Evolutionary conservation across 2,113 vertebrate species (phyloP).

Genomic region (Montifringilla adamsi): DNA sequence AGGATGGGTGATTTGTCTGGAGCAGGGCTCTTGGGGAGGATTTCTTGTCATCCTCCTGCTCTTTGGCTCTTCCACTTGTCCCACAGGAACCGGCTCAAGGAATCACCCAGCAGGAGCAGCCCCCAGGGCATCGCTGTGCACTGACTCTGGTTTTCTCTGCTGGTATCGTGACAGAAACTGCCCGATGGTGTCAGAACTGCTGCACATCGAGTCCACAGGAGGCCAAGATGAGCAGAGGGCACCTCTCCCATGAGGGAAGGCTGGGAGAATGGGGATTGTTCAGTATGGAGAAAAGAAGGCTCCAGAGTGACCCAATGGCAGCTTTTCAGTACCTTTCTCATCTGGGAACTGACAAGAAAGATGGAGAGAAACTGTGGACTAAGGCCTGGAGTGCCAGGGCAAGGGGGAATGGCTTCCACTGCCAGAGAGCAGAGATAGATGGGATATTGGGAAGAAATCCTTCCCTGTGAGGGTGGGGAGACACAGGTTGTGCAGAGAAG

Average conservation of each 20-base stretch:
- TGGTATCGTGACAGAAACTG: background rate
- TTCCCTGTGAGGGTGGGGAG: background rate
- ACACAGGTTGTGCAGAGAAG: rapidly evolving
- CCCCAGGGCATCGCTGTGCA: too few relatives aligned
- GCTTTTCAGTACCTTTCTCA: background rate
- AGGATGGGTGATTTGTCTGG: too few relatives aligned
- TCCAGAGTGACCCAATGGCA: background rate
- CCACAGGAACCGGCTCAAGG: background rate
- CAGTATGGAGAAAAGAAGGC: background rate
- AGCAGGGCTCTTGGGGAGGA: background rate
- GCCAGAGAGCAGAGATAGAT: background rate
- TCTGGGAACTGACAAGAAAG: background rate
- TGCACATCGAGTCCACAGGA: background rate
- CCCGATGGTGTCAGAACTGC: background rate
- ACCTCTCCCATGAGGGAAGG: background rate
- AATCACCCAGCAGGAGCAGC: background rate
- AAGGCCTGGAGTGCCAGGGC: background rate
- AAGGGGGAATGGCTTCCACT: background rate
- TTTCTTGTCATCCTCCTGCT: background rate
- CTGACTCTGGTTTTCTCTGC: background rate
- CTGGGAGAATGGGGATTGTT: background rate
- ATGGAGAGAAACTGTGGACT: background rate
- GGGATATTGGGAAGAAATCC: too few relatives aligned
- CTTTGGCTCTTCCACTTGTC: background rate
- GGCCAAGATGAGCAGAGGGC: background rate